A percentile compares a stretch with the other conserved stretches of the same genome.
Conservation (phyloP, 37 sponge, comb jelly and placozoan species). For the Chondrilla cf. caribensis region DNA sequence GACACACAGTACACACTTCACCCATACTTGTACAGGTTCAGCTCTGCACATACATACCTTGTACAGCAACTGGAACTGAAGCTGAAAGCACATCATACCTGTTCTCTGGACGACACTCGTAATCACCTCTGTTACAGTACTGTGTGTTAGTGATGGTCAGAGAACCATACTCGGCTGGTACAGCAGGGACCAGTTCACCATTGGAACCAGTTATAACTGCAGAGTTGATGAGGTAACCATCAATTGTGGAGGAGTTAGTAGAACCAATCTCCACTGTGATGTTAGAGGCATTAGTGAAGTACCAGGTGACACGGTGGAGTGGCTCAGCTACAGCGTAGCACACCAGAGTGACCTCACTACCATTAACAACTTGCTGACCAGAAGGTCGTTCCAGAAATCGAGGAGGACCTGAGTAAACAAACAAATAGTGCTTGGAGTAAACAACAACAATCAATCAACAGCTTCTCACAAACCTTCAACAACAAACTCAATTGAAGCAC, state of each 20-base stretch:
- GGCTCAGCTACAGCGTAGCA: slow-evolving; percentile 59
- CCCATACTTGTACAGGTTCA: too few relatives aligned
- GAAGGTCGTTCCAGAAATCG: slow-evolving; percentile 25
- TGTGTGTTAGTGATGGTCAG: slow-evolving; percentile 40
- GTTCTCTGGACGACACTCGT: slow-evolving; percentile 51
- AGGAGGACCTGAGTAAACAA: slow-evolving; percentile 50
- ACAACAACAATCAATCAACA: background rate
- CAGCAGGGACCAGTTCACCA: background rate
- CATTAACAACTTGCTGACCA: slow-evolving; percentile 37
- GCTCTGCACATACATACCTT: slow-evolving; percentile 62
- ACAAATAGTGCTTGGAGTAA: background rate
- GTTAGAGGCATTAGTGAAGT: slow-evolving; percentile 11
- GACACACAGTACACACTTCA: too few relatives aligned
- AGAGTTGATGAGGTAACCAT: background rate
- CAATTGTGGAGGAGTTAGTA: background rate
- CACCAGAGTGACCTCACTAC: slow-evolving; percentile 21
- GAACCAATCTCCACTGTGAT: background rate
- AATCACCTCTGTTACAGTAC: slow-evolving; percentile 60
- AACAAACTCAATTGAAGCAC: slow-evolving; percentile 26
- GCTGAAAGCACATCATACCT: slow-evolving; percentile 6
- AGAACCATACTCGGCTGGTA: slow-evolving; percentile 26
- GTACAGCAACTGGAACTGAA: slow-evolving; percentile 52
- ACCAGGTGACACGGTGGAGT: slow-evolving; percentile 40
- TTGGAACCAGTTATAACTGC: background rate
- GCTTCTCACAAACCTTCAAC: slow-evolving; percentile 34